Evolutionary conservation across 35 echinoderm and acorn worm species (phyloP).

Genomic region (Chiridota heheva): DNA sequence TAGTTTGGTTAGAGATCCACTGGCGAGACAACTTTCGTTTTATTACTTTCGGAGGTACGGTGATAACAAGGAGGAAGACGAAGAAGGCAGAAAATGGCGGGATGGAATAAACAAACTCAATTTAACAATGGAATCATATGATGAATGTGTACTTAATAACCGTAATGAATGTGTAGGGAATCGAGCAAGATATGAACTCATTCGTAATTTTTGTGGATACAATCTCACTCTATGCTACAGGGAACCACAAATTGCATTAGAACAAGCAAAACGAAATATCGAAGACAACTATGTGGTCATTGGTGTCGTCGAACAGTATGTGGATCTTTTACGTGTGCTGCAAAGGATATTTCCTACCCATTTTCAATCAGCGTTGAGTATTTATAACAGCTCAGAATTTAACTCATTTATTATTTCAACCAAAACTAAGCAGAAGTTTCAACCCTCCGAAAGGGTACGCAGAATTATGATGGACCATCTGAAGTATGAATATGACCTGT

Average conservation of each 20-base stretch:
- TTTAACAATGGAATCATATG: slow-evolving; percentile 11
- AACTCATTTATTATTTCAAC: slow-evolving; percentile 6
- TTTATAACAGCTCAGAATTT: slow-evolving; percentile 3
- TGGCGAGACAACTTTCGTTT: slow-evolving; percentile 21
- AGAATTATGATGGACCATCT: slow-evolving; percentile 19
- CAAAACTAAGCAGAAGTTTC: slow-evolving; percentile 13
- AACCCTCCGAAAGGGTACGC: background rate
- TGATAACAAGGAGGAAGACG: slow-evolving; percentile 14
- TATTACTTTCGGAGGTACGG: slow-evolving; percentile 43
- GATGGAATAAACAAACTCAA: background rate
- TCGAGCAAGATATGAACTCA: background rate
- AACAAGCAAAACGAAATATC: slow-evolving; percentile 28
- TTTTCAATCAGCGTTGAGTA: slow-evolving; percentile 13
- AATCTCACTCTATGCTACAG: background rate
- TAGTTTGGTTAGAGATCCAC: slow-evolving; percentile 33
- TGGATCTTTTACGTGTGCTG: background rate
- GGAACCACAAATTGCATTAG: slow-evolving; percentile 13
- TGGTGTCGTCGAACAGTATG: slow-evolving; percentile 14
- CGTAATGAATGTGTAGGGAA: slow-evolving; percentile 12
- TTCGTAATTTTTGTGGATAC: slow-evolving; percentile 35
- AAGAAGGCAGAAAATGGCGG: slow-evolving; percentile 15
- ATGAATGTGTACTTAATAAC: slow-evolving; percentile 12
- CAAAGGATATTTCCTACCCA: slow-evolving; percentile 15
- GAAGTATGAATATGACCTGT: slow-evolving; percentile 32
- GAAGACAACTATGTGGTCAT: slow-evolving; percentile 14